Base-by-base conservation (phyloP, 2,797 vertebrate species). In the Karalla daura region DNA sequence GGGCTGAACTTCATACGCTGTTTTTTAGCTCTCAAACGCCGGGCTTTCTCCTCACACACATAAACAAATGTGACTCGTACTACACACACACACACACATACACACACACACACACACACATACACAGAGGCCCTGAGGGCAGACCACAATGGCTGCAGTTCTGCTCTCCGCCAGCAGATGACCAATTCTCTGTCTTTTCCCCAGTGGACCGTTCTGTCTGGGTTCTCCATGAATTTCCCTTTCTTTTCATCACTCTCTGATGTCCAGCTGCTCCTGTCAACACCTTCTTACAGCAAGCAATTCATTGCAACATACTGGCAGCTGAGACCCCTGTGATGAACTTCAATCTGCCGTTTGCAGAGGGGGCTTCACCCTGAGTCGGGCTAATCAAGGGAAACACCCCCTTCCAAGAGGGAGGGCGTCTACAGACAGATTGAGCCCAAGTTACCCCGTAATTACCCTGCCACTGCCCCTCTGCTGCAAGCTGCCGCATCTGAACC, bases 241-340 rank as follows among this genome's bases (percentile, higher is more conserved):
- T 95, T 94, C 96, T 95, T 96, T 97, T 96, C 94, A 95, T 95
- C 95, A 95, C 95, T 94, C 91, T 92, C 91, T 94, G 94, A 96
- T 96, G 95, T 96, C 95, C 96, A 96, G 96, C 96, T 97, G 96
- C 95, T 96, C 94, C 95, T 96, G 96, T 98, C 96, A 97, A 95
- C 96, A 97, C 96, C 96, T 96, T 95, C 95, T 95, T 95, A 95
- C 93, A 92, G 94, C 94, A 89, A 93, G 95, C 95, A 95, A 96
- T 96, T 96, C 96, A 96, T 95, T 93, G 94, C 95, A 92, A 90
- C 92, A 93, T 88, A 92, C 93, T 93, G 95, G 96, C 96, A 96
- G 96, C 96, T 97, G 96, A 95, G 95, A 95, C 96, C 93, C 95
- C 95, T 90, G 94, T 94, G 93, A 95, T 95, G 95, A 91, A 95